Evolutionary conservation across 53 echinoderm and acorn worm genomes (phyloP).

Genomic region (Crossaster papposus): DNA sequence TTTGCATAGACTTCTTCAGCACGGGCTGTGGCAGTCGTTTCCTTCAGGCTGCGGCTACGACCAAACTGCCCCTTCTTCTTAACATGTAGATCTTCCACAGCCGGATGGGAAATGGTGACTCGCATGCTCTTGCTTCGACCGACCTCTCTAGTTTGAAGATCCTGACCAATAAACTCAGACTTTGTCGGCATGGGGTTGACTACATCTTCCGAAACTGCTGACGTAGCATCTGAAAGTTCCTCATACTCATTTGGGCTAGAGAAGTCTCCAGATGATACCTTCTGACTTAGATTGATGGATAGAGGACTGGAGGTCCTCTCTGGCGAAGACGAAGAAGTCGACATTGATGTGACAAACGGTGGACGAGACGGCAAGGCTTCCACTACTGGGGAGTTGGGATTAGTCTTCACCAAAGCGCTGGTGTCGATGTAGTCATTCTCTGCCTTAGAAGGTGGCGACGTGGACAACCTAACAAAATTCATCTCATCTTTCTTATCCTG

Average conservation of each 20-base stretch:
- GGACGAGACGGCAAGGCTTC: conserved; percentile 10
- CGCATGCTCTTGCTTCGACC: conserved; percentile 71
- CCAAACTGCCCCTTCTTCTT: conserved; percentile 35
- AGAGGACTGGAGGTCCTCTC: conserved; percentile 49
- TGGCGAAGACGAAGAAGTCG: conserved; percentile 43
- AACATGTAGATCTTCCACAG: conserved; percentile 20
- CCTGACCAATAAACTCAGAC: not conserved
- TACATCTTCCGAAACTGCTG: conserved; percentile 42
- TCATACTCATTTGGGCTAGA: conserved; percentile 72
- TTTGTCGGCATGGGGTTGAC: conserved; percentile 59
- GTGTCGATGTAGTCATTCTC: conserved; percentile 62
- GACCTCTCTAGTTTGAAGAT: conserved; percentile 32
- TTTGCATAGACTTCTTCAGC: conserved; percentile 76
- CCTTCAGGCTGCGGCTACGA: conserved; percentile 66
- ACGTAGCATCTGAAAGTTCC: conserved; percentile 76
- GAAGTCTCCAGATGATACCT: conserved; percentile 36
- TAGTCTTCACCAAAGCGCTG: conserved; percentile 39
- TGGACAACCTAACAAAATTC: conserved; percentile 42
- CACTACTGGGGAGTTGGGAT: conserved; percentile 37
- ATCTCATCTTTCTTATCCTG: conserved; percentile 43
- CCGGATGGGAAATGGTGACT: conserved; percentile 3
- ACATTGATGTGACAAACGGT: conserved; percentile 42
- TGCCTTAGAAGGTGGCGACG: conserved; percentile 26
- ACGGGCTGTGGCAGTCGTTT: conserved; percentile 56
- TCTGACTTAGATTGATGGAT: conserved; percentile 25